These are phyloP conservation scores for Neodontobutis hainanensis DNA, from an alignment of 2,113 vertebrate genomes.

Conservation along the genomic window DNA sequence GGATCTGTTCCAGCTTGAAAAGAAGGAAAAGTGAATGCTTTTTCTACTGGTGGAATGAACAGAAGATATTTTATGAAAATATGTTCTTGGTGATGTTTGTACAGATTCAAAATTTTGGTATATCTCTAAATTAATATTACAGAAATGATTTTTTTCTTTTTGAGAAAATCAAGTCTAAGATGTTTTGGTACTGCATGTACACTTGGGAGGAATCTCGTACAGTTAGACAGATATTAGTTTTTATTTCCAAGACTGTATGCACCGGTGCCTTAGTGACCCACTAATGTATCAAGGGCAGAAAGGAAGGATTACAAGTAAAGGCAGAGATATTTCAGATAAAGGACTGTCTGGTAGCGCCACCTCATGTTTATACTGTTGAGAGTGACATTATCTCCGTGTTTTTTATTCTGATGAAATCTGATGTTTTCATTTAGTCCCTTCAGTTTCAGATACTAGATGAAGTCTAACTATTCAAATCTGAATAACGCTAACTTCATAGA, in stretches of 20 bases:
- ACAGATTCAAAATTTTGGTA: slow-evolving; percentile 51
- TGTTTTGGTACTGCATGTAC: slow-evolving; percentile 32
- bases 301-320: slow-evolving; percentile 21
- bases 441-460: slow-evolving; percentile 3
- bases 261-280: slow-evolving; percentile 77
- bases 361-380: slow-evolving; percentile 27
- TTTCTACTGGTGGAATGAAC: slow-evolving; percentile 19
- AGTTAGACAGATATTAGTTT: slow-evolving; percentile 51
- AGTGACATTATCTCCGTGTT: slow-evolving; percentile 29
- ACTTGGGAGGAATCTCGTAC: slow-evolving; percentile 29
- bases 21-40: slow-evolving; percentile 78
- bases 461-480: slow-evolving; percentile 21
- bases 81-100: slow-evolving; percentile 42
- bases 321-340: slow-evolving; percentile 16
- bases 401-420: not conserved
- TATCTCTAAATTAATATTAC: slow-evolving; percentile 51
- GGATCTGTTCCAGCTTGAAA: slow-evolving; percentile 81
- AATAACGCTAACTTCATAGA: slow-evolving; percentile 2
- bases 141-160: slow-evolving; percentile 40
- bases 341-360: slow-evolving; percentile 31
- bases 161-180: slow-evolving; percentile 26
- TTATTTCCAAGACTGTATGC: slow-evolving; percentile 53
- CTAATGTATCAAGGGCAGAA: slow-evolving; percentile 40
- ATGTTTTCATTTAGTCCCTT: not conserved
- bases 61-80: slow-evolving; percentile 25